Percentiles rank a stretch among this genome's conserved stretches.
phyloP scores from a whole-genome alignment of 2,113 vertebrate genomes.

The Thunnus maccoyii region DNA sequence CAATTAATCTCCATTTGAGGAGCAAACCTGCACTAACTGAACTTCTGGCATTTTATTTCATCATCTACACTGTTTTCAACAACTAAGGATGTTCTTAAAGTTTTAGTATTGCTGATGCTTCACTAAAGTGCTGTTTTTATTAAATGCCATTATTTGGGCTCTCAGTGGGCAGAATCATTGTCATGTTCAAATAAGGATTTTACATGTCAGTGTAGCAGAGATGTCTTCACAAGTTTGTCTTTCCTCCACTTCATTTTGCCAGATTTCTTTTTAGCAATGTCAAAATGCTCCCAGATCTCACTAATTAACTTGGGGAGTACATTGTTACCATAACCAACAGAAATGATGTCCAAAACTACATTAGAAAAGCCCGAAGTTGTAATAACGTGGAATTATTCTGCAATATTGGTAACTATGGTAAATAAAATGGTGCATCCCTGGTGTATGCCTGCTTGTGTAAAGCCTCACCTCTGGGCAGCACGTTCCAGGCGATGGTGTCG shows the following conservation, averaged over 20 bases:
- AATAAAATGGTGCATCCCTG: not conserved
- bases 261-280: too few species aligned
- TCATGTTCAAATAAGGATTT: conserved; percentile 2
- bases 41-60: conserved; percentile 55
- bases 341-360: not conserved
- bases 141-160: conserved; percentile 32
- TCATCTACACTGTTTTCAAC: conserved; percentile 29
- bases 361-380: not conserved
- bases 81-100: conserved; percentile 31
- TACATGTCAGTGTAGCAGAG: not conserved
- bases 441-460: not conserved
- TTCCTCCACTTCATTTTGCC: too few species aligned
- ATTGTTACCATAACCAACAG: not conserved
- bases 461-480: conserved; percentile 93
- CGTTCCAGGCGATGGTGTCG: conserved; percentile 98
- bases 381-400: not conserved
- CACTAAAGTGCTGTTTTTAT: conserved; percentile 22
- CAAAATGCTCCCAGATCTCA: too few species aligned
- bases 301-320: too few species aligned
- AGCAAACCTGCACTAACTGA: conserved; percentile 33
- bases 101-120: conserved; percentile 58
- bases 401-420: not conserved
- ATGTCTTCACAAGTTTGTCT: not conserved
- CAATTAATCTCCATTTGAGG: conserved; percentile 72
- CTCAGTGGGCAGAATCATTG: conserved; percentile 30